A percentile compares a stretch with the other conserved stretches of the same genome.
Evolutionary conservation across 1,140 invertebrate genomes (phyloP).

Genomic region (Solenopsis fugax): DNA sequence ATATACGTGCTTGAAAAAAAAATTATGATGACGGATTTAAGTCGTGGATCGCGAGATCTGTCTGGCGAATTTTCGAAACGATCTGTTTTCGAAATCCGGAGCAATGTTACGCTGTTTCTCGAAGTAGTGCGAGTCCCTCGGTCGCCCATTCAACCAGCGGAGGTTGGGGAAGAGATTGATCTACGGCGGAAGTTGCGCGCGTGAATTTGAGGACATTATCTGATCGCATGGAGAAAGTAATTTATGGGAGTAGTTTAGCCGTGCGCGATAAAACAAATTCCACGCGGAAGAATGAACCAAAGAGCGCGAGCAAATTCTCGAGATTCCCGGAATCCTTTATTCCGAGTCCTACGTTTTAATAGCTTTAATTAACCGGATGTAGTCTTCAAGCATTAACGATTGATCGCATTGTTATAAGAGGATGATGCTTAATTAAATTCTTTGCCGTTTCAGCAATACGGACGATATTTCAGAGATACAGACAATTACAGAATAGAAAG

Average conservation of each 20-base stretch:
- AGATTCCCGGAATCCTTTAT: constrained; percentile 52
- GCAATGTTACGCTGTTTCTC: constrained; percentile 42
- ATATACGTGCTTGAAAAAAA: background rate
- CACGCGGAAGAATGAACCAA: constrained; percentile 50
- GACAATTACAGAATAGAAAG: constrained; percentile 1
- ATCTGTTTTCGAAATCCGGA: constrained; percentile 45
- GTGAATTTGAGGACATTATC: constrained; percentile 84
- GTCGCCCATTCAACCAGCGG: constrained; percentile 20
- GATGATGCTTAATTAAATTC: constrained; percentile 34
- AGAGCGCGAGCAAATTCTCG: constrained; percentile 52
- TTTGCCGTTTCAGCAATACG: constrained; percentile 5
- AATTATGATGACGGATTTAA: background rate
- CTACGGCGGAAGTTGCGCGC: constrained; percentile 81
- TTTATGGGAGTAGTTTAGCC: constrained; percentile 80
- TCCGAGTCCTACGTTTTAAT: constrained; percentile 35
- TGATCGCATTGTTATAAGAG: constrained; percentile 32
- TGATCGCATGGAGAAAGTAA: constrained; percentile 78
- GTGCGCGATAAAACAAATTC: constrained; percentile 74
- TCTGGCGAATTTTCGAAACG: constrained; percentile 17
- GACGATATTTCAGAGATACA: background rate
- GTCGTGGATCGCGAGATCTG: background rate
- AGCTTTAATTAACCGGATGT: constrained; percentile 59
- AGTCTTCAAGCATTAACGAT: constrained; percentile 28
- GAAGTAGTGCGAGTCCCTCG: constrained; percentile 45
- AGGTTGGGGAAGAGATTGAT: constrained; percentile 75